Base-by-base conservation (phyloP, 2,797 vertebrate species). In the Spatula clypeata region DNA sequence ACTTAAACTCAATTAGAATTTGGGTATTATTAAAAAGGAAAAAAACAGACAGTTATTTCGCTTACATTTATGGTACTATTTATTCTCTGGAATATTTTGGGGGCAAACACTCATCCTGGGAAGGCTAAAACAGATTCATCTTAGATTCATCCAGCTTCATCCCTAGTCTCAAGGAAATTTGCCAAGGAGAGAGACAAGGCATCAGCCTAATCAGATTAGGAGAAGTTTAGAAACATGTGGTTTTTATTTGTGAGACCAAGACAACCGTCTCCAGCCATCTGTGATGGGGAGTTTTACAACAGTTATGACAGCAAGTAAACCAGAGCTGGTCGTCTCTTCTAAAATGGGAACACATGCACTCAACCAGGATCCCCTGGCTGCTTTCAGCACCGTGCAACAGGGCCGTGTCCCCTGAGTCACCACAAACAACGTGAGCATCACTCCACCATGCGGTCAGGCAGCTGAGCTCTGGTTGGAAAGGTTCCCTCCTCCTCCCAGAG, bases 381-480 rank as follows among this genome's bases (percentile, higher is more conserved):
- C 23, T 40, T 24, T 42, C 10, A 2, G 21, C 7, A 1, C 17
- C 11, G 10, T 0, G 1, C 13, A 36, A 49, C 20, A 14, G 19
- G 32, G 66, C 34, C 13, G 17, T 11, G 24, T 21, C 31, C 47
- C 24, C 27, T 2, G 1, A 15, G 47, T 17, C 70, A 54, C 51
- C 54, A 49, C 44, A 60, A 27, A 44, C 58, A 72, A 23, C 8
- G 27, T 13, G 8, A 55, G 5, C 66, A 14, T 34, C 32, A 51
- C 58, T 40, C 42, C n/a, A 21, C 13, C 6, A 0, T 1, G 23
- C 17, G 44, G 18, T 23, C 18, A 11, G 36, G 8, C n/a, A 66
- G 61, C 27, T 44, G 61, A 66, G 27, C 53, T 29, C 14, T 19
- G 23, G 9, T 3, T 65, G 49, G 24, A 79, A 70, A 55, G 32